Evolutionary conservation across 2,113 vertebrate species (phyloP).

Genomic region (Erinaceus europaeus): DNA sequence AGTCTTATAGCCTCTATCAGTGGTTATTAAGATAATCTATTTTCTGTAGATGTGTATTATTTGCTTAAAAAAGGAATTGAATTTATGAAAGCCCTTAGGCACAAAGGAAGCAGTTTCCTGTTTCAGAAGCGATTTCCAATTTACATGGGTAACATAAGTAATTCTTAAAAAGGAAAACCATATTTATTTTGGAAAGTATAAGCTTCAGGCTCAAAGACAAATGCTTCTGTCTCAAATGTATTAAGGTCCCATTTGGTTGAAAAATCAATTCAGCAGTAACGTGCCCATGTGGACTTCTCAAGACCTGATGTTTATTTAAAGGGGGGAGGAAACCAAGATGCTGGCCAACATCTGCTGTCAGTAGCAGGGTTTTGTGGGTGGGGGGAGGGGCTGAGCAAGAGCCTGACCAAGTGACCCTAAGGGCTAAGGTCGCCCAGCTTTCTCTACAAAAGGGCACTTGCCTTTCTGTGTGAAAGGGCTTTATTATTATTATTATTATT

Average conservation of each 20-base stretch:
- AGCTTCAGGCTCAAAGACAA: slow-evolving; percentile 48
- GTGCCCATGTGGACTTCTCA: not conserved
- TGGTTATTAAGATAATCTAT: slow-evolving; percentile 70
- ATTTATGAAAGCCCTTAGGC: slow-evolving; percentile 50
- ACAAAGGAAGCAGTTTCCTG: slow-evolving; percentile 33
- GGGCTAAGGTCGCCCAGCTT: not conserved
- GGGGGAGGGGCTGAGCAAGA: too few relatives aligned
- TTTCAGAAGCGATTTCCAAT: not conserved
- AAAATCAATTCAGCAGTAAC: slow-evolving; percentile 36
- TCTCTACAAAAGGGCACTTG: not conserved
- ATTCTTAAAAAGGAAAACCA: slow-evolving; percentile 51
- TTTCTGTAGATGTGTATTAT: slow-evolving; percentile 60
- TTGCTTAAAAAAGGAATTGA: slow-evolving; percentile 43
- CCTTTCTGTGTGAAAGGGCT: not conserved
- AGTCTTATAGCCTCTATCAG: slow-evolving; percentile 10
- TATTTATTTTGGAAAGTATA: slow-evolving; percentile 37
- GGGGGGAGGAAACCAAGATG: not conserved
- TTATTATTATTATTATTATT: too few relatives aligned
- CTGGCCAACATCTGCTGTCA: not conserved
- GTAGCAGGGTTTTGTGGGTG: not conserved
- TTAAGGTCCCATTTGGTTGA: slow-evolving; percentile 34
- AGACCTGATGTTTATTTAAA: not conserved
- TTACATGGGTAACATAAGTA: not conserved
- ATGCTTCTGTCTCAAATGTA: slow-evolving; percentile 29
- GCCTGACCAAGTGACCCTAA: not conserved